Conservation (phyloP, 2,888 invertebrate genomes). For the Cheilosia soror region DNA sequence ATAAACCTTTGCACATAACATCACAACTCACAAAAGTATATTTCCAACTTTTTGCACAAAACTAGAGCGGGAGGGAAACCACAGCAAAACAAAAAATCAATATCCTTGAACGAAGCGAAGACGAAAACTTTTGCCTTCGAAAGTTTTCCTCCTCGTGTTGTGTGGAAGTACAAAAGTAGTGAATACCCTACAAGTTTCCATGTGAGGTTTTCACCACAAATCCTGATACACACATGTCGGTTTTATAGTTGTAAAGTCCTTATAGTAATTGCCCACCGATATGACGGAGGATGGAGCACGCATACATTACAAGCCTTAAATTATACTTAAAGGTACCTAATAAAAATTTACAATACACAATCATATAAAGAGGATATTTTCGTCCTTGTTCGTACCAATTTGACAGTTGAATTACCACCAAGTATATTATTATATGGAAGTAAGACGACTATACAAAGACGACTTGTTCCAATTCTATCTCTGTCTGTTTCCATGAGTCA, state of each 20-base stretch:
- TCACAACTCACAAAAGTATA: slow-evolving; percentile 11
- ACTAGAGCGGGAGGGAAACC: neutral
- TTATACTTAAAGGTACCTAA: slow-evolving; percentile 44
- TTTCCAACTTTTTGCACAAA: slow-evolving; percentile 46
- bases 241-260: slow-evolving; percentile 33
- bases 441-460: slow-evolving; percentile 14
- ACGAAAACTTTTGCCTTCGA: slow-evolving; percentile 4
- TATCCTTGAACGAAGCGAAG: slow-evolving; percentile 30
- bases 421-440: slow-evolving; percentile 37
- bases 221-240: neutral
- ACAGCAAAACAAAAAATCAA: neutral
- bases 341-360: slow-evolving; percentile 48
- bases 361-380: slow-evolving; percentile 9
- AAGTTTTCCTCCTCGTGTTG: slow-evolving; percentile 19
- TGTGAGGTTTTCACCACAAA: slow-evolving; percentile 10
- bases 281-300: neutral
- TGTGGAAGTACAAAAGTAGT: slow-evolving; percentile 9
- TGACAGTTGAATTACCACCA: slow-evolving; percentile 58
- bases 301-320: slow-evolving; percentile 28
- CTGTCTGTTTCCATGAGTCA: slow-evolving; percentile 19
- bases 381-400: slow-evolving; percentile 32
- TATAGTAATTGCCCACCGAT: slow-evolving; percentile 51
- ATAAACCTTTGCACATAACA: slow-evolving; percentile 40
- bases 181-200: slow-evolving; percentile 15
- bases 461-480: neutral